Base-by-base conservation (phyloP, 2,888 invertebrate genomes). In the Dolomedes plantarius region DNA sequence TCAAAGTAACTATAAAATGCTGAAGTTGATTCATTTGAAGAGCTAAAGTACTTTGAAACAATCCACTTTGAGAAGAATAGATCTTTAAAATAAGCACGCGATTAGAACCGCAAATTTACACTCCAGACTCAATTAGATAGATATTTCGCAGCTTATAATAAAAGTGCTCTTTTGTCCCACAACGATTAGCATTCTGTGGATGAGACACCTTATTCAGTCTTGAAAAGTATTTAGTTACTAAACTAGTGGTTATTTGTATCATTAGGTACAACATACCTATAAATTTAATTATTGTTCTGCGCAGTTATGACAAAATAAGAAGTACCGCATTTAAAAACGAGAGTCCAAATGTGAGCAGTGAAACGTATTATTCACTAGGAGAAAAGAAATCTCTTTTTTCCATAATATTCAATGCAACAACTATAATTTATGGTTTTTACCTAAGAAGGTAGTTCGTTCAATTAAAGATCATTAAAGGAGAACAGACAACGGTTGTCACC, bases 381-480 rank as follows among this genome's bases (percentile, higher is more conserved):
- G 6, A 11, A 46, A 46, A 46, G 41, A 46, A 46, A 41, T 16
- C 41, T 16, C 41, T 46, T 46, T 36, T 36, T 46, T 13, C 41
- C 2, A 13, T 13, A 46, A 9, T 46, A 46, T 46, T 46, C 41
- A 13, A 13, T 13, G 41, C 41, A 11, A 46, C 41, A 5, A 2
- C 41, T 46, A 46, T 46, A 46, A 46, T 46, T 46, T 46, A 46
- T 16, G 41, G 41, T 46, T 46, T 46, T 46, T 46, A 16, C 41
- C 16, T 16, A 46, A 16, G 41, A 46, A 46, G 41, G 41, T n/a
- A 46, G 41, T 46, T 46, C 41, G 41, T 46, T 46, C 41, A 46
- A 46, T 46, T 46, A 46, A 46, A 46, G 41, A 46, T 46, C 41
- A 46, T 46, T 46, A 46, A 46, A 46, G 41, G 41, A 46, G 16